phyloP scores from a whole-genome alignment of 2,797 vertebrate species.

The Alcedo atthis region DNA sequence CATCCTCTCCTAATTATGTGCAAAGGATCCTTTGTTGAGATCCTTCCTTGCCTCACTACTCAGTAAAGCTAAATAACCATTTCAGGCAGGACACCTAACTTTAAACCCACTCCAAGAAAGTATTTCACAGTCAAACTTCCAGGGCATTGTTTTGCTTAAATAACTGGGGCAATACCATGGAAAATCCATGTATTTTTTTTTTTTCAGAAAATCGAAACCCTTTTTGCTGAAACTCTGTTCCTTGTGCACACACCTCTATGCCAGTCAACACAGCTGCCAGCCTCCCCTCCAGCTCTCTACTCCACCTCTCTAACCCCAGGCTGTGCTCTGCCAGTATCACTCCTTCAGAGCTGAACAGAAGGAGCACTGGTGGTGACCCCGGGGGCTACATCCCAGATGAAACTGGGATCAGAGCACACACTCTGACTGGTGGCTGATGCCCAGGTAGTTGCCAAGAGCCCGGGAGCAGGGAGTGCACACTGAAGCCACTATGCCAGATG shows the following conservation, averaged over 20 bases:
- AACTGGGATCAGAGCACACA: not conserved
- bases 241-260: not conserved
- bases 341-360: not conserved
- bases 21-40: not conserved
- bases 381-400: not conserved
- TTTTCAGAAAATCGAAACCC: not conserved
- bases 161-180: not conserved
- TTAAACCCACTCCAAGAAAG: not conserved
- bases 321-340: not conserved
- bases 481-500: constrained; percentile 42
- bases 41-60: not conserved
- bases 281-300: not conserved
- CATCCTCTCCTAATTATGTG: not conserved
- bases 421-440: not conserved
- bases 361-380: not conserved
- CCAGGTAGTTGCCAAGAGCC: not conserved
- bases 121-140: not conserved
- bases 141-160: not conserved
- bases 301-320: not conserved
- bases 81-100: not conserved
- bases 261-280: not conserved
- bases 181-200: not conserved
- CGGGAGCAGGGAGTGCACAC: not conserved
- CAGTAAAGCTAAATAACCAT: not conserved
- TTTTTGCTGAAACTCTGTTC: not conserved